Conservation (phyloP, 2,797 vertebrate species). For the Aphelocoma californica region DNA sequence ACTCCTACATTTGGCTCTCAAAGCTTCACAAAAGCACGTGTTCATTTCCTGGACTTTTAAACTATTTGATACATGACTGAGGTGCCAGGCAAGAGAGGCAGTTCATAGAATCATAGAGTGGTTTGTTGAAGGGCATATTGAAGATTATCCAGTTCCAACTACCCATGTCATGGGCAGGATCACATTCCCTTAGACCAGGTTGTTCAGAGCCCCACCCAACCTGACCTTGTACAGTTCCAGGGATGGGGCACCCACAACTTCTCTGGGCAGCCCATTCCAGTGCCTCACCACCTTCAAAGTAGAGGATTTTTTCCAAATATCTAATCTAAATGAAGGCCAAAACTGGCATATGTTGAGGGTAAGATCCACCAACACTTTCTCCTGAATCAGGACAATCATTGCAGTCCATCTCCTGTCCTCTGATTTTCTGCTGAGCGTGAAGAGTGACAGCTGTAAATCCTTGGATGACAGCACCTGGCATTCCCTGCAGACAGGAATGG, state of each 20-base stretch:
- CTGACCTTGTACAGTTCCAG: neutral
- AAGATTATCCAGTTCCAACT: neutral
- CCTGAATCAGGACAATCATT: neutral
- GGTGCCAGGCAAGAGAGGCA: neutral
- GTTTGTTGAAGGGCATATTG: neutral
- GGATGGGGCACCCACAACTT: neutral
- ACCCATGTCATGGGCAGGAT: neutral
- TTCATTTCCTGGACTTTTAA: neutral
- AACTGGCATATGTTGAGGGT: neutral
- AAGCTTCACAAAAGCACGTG: neutral
- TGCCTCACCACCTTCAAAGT: neutral
- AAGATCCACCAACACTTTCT: neutral
- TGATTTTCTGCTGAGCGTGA: neutral
- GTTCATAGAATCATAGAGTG: neutral
- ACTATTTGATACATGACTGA: accelerated
- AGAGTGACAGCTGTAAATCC: neutral
- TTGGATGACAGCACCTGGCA: neutral
- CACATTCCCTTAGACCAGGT: neutral
- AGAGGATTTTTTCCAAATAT: neutral
- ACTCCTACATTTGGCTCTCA: neutral
- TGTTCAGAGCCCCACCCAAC: neutral
- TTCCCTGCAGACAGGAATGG: neutral
- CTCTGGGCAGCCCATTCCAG: neutral
- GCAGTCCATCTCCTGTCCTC: neutral
- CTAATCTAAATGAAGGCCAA: neutral